These are phyloP conservation scores for Drosophila ficusphila DNA, from an alignment of 1,140 invertebrate genomes.

Conservation along the genomic window DNA sequence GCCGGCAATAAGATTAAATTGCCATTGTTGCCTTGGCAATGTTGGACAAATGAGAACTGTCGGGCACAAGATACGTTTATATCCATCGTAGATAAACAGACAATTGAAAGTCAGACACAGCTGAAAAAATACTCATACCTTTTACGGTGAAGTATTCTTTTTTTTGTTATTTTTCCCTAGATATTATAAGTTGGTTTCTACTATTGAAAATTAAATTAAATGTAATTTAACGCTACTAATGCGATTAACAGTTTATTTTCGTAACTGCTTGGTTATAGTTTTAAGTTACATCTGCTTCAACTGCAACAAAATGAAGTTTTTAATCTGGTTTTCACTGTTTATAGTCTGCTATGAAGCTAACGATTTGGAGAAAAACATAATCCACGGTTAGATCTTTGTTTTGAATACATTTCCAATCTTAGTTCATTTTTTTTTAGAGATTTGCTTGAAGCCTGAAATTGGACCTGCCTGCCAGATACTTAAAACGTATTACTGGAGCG, in stretches of 20 bases:
- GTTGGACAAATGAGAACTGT: conserved; percentile 47
- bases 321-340: background rate
- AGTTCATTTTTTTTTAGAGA: too few species aligned
- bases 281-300: background rate
- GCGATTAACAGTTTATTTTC: background rate
- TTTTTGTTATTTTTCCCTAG: conserved; percentile 40
- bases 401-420: too few species aligned
- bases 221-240: background rate
- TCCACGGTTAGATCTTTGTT: background rate
- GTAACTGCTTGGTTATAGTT: background rate
- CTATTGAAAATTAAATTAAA: background rate
- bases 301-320: background rate
- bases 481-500: background rate
- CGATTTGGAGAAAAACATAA: background rate
- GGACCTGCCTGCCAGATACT: background rate
- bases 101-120: conserved; percentile 50
- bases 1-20: conserved; percentile 59
- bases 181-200: too few species aligned
- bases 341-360: too few species aligned
- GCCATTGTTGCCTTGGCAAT: conserved; percentile 24
- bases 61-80: conserved; percentile 16
- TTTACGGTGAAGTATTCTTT: conserved; percentile 27
- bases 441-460: background rate
- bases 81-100: conserved; percentile 1
- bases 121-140: conserved; percentile 40